phyloP scores from a whole-genome alignment of 1,140 invertebrate genomes.

The Augochlora pura region DNA sequence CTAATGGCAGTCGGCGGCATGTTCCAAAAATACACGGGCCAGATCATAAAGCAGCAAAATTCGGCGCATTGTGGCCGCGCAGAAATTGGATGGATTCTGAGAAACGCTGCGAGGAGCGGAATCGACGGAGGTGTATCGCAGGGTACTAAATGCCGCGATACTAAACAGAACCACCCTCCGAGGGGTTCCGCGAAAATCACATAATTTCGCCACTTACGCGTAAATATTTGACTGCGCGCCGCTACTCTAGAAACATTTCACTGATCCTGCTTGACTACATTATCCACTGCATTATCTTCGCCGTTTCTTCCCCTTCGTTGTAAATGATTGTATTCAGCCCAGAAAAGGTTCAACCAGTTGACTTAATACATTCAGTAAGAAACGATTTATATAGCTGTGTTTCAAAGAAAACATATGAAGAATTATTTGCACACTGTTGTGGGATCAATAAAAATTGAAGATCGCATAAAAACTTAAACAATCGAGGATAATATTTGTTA shows the following conservation, averaged over 20 bases:
- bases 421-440: no score
- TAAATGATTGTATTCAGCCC: no score
- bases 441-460: no score
- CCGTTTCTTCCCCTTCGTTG: no score
- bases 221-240: background rate
- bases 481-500: no score
- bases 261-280: background rate
- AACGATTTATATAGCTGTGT: no score
- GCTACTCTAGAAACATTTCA: no score
- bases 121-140: slow-evolving; percentile 4
- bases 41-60: slow-evolving; percentile 26
- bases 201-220: slow-evolving; percentile 7
- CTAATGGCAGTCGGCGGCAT: slow-evolving; percentile 1
- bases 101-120: background rate
- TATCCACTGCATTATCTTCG: no score
- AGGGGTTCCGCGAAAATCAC: slow-evolving; percentile 4
- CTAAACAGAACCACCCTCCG: slow-evolving; percentile 1
- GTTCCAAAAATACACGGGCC: slow-evolving; percentile 30
- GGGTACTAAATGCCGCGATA: slow-evolving; percentile 3
- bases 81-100: slow-evolving; percentile 28
- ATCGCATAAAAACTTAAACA: no score
- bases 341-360: no score
- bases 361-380: no score
- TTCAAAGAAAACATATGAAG: no score
- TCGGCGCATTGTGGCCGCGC: slow-evolving; percentile 4